Evolutionary conservation across 2,888 invertebrate genomes (phyloP), one percentile per base, ranked within the genome.

Genomic region (Callosobruchus maculatus): DNA sequence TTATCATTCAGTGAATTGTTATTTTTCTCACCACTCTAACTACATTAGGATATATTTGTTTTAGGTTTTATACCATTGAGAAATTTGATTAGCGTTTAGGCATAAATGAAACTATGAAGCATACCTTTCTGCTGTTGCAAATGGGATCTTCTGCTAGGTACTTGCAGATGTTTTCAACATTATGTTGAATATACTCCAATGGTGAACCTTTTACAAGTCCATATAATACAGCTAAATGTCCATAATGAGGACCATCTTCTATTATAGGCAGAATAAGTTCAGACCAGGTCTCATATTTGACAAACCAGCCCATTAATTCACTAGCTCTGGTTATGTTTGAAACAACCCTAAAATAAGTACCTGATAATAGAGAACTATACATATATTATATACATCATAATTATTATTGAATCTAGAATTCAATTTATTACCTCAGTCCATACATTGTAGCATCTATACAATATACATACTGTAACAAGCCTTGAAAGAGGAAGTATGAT

Each of bases 301-400:
- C 92, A 87, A 96, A 96, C 82, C 92, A 92, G 18, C 80, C 95
- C 78, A 95, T 89, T 71, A 94, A 87, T 83, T 93, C 91, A 0
- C 93, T 91, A 0, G 93, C 91, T 71, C 90, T 89, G 82, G 92
- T 89, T 67, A 80, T 77, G 73, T 80, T 78, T 20, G 22, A 67
- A 31, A 75, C 76, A 5, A 77, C 77, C 71, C 75, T 76, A 22
- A 21, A 68, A 68, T 22, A 68, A 20, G 71, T 70, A 70, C 69
- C n/a, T n/a, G n/a, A n/a, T n/a, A n/a, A n/a, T n/a, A n/a, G n/a
- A n/a, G n/a, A n/a, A n/a, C n/a, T n/a, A n/a, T n/a, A n/a, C n/a
- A n/a, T n/a, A n/a, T n/a, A n/a, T n/a, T n/a, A n/a, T n/a, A n/a
- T n/a, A n/a, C n/a, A n/a, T n/a, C n/a, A n/a, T n/a, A n/a, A n/a